These are phyloP conservation scores for Trididemnum nubilum DNA, from an alignment of 23 tunicate genomes.

Conservation along the genomic window DNA sequence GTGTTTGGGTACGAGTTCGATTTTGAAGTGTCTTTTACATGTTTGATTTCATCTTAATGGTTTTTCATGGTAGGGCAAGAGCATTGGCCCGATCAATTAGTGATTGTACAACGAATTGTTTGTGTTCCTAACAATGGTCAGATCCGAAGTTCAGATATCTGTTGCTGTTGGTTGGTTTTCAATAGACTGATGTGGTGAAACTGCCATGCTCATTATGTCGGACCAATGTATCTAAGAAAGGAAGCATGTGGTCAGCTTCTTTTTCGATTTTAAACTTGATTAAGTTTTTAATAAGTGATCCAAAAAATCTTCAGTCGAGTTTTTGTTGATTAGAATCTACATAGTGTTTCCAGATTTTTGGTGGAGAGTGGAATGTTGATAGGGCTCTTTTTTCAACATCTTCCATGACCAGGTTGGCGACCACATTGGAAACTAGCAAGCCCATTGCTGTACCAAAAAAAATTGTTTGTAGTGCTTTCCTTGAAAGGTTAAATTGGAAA, in stretches of 20 bases:
- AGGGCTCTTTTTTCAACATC: neutral
- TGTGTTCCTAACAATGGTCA: neutral
- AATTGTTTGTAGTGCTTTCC: too few relatives aligned
- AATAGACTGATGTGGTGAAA: neutral
- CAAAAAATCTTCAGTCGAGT: too few relatives aligned
- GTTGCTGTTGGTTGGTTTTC: neutral
- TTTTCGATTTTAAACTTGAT: neutral
- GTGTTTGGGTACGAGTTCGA: neutral
- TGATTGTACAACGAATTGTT: neutral
- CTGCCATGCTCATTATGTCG: neutral
- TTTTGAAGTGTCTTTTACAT: too few relatives aligned
- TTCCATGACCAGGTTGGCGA: neutral
- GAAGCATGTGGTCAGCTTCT: neutral
- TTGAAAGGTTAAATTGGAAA: too few relatives aligned
- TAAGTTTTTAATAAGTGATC: too few relatives aligned
- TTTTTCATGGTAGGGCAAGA: neutral
- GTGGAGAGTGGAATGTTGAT: neutral
- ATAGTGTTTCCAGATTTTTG: neutral
- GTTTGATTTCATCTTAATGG: neutral
- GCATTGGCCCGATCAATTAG: neutral
- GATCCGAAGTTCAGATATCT: neutral
- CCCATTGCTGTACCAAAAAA: neutral
- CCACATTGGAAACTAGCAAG: neutral
- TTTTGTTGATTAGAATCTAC: neutral
- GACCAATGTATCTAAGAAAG: neutral